phyloP scores from a whole-genome alignment of 2,113 vertebrate species.

The Stictonetta naevosa region DNA sequence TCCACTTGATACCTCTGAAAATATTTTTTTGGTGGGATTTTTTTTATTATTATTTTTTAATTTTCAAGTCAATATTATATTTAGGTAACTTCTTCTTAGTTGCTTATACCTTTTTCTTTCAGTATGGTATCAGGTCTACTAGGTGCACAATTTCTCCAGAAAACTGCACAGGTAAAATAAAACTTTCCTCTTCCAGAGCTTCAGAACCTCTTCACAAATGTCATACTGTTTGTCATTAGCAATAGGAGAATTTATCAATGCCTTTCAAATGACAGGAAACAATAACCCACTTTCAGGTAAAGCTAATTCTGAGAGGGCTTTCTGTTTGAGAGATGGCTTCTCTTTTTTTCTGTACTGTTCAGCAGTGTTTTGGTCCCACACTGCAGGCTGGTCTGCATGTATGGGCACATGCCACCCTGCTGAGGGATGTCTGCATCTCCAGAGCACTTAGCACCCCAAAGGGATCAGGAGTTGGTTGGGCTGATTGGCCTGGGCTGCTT shows the following conservation, averaged over 20 bases:
- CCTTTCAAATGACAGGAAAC: not conserved
- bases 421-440: not conserved
- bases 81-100: not conserved
- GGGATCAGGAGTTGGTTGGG: not conserved
- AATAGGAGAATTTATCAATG: not conserved
- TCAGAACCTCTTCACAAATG: not conserved
- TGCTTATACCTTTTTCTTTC: not conserved
- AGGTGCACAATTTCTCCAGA: not conserved
- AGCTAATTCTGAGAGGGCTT: not conserved
- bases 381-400: not conserved
- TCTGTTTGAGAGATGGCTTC: not conserved
- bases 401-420: rapidly evolving
- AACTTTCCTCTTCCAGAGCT: not conserved
- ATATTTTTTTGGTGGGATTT: rapidly evolving
- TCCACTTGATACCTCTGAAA: not conserved
- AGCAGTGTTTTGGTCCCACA: not conserved
- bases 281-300: not conserved
- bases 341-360: not conserved
- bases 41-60: not conserved
- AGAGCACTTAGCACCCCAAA: too few species aligned
- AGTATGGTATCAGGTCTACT: not conserved
- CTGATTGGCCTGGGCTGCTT: not conserved
- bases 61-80: not conserved
- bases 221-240: not conserved
- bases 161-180: not conserved